phyloP scores from a whole-genome alignment of 2,113 vertebrate species.

The Gymnarchus niloticus region DNA sequence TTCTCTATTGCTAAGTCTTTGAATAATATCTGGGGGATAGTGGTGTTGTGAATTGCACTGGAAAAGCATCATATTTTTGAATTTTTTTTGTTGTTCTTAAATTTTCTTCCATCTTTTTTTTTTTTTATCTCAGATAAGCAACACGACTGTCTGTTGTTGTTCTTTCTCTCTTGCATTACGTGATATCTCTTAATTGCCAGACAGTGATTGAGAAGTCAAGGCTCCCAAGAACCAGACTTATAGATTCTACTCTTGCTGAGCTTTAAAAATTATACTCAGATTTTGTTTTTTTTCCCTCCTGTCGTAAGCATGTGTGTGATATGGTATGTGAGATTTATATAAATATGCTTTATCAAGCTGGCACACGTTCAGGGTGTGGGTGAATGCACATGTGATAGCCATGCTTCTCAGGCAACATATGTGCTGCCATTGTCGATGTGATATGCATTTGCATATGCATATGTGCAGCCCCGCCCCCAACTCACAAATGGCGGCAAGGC shows the following conservation, averaged over 20 bases:
- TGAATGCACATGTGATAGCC: not conserved
- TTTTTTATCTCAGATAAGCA: constrained; percentile 14
- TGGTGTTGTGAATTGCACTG: constrained; percentile 47
- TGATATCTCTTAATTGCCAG: constrained; percentile 2
- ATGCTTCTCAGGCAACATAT: not conserved
- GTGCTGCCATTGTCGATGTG: not conserved
- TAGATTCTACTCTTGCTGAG: not conserved
- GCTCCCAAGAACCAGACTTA: not conserved
- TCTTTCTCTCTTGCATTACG: not conserved
- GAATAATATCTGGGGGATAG: constrained; percentile 67
- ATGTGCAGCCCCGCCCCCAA: not conserved
- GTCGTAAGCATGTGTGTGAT: not conserved
- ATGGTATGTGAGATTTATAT: not conserved
- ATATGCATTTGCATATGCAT: not conserved
- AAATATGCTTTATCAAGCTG: not conserved
- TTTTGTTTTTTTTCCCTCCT: not conserved
- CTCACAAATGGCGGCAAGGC: not conserved
- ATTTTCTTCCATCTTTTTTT: not conserved
- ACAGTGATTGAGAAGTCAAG: constrained; percentile 3
- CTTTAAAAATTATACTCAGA: not conserved
- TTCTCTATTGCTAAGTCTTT: constrained; percentile 56
- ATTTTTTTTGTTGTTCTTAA: no score
- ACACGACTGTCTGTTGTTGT: not conserved
- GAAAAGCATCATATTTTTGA: constrained; percentile 27
- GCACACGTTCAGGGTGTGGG: not conserved